Conservation (phyloP, 2,113 vertebrate genomes). For the Anguilla rostrata region DNA sequence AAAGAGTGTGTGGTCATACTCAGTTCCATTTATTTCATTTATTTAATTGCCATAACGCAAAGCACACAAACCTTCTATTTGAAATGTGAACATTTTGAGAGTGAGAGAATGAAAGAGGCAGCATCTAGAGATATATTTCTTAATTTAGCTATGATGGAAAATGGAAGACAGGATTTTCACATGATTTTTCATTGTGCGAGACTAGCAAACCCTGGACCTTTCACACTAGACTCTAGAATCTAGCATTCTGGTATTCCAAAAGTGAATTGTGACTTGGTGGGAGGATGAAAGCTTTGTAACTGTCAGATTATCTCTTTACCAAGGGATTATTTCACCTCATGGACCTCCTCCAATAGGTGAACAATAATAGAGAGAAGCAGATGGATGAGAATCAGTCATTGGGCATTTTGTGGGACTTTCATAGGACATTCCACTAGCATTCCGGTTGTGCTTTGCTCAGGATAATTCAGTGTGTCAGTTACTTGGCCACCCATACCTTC, state of each 20-base stretch:
- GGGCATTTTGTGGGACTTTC: not conserved
- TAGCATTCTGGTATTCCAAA: conserved; percentile 24
- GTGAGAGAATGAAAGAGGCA: not conserved
- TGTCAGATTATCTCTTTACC: conserved; percentile 61
- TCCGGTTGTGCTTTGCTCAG: not conserved
- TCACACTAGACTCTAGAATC: not conserved
- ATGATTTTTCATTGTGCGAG: not conserved
- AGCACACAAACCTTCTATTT: not conserved
- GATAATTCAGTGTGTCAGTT: not conserved
- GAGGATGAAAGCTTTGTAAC: conserved; percentile 45
- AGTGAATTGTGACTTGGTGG: conserved; percentile 41
- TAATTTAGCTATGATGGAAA: not conserved
- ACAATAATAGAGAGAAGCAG: conserved; percentile 40
- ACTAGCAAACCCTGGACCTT: not conserved
- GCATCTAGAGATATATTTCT: not conserved
- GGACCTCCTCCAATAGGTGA: conserved; percentile 46
- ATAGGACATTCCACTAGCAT: not conserved
- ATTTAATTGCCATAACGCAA: not conserved
- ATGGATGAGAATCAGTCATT: conserved; percentile 38
- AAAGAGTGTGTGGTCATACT: not conserved
- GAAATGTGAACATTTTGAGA: not conserved
- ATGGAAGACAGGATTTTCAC: not conserved
- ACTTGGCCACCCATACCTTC: not conserved
- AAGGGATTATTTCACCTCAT: conserved; percentile 60
- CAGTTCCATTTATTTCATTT: conserved; percentile 22